Evolutionary conservation across 1,140 invertebrate genomes (phyloP).

Genomic region (Scaptodrosophila lebanonensis): DNA sequence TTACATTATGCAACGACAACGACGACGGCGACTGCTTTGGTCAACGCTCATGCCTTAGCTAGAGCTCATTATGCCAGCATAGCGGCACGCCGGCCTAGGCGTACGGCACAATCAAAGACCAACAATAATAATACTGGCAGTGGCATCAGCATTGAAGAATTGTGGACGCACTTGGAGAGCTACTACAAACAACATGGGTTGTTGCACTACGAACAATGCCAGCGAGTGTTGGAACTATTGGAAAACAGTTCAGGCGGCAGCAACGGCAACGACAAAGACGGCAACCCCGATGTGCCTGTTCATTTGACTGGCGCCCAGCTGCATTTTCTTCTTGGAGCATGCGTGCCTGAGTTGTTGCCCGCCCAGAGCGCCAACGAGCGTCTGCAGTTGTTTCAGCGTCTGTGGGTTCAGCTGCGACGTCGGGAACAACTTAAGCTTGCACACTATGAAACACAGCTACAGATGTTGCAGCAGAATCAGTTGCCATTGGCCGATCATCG

Average conservation of each 20-base stretch:
- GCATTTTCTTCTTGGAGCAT: slow-evolving; percentile 55
- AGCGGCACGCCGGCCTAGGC: background rate
- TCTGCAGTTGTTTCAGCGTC: slow-evolving; percentile 32
- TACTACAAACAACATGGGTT: slow-evolving; percentile 52
- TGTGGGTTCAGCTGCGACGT: slow-evolving; percentile 53
- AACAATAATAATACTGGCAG: background rate
- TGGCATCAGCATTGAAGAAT: slow-evolving; percentile 13
- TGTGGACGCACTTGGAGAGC: slow-evolving; percentile 48
- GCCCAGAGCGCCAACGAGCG: slow-evolving; percentile 36
- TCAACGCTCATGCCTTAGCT: background rate
- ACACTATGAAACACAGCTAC: slow-evolving; percentile 49
- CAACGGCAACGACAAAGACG: too few species aligned
- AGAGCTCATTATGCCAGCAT: background rate
- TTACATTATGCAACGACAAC: slow-evolving; percentile 24
- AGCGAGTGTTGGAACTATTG: slow-evolving; percentile 36
- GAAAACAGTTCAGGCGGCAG: background rate
- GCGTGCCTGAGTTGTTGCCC: slow-evolving; percentile 58
- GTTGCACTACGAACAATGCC: slow-evolving; percentile 38
- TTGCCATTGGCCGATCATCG: slow-evolving; percentile 43
- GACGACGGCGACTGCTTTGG: background rate
- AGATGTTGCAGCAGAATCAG: slow-evolving; percentile 54
- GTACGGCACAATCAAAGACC: background rate
- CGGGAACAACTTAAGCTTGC: slow-evolving; percentile 32
- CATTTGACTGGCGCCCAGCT: slow-evolving; percentile 37
- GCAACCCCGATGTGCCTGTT: too few species aligned